These are phyloP conservation scores for Parascotia fuliginaria DNA, from an alignment of 2,888 invertebrate species.

Conservation along the genomic window DNA sequence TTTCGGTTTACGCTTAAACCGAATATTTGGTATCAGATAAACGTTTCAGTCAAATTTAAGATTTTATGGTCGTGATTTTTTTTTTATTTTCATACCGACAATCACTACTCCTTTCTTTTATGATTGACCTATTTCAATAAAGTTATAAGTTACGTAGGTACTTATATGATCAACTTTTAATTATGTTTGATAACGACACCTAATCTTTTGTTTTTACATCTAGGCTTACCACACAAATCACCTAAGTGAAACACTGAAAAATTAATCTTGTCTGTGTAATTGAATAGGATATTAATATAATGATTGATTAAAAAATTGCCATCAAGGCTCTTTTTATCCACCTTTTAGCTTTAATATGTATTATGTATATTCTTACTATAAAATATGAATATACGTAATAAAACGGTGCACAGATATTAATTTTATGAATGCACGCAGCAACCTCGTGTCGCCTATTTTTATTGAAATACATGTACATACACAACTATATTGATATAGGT, in stretches of 20 bases:
- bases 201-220: background rate
- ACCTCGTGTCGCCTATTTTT: conserved; percentile 39
- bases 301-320: too few relatives aligned
- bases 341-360: too few relatives aligned
- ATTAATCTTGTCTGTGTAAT: too few relatives aligned
- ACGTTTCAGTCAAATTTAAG: background rate
- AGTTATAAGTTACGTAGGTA: background rate
- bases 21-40: background rate
- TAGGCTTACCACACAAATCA: too few relatives aligned
- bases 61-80: background rate
- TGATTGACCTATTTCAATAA: conserved; percentile 19
- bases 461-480: conserved; percentile 30
- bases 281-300: too few relatives aligned
- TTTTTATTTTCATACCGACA: background rate
- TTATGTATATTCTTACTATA: too few relatives aligned
- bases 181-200: too few relatives aligned
- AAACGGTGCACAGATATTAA: too few relatives aligned
- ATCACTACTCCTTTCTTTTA: background rate
- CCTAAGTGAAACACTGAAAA: too few relatives aligned
- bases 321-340: too few relatives aligned
- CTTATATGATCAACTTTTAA: too few relatives aligned
- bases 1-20: background rate
- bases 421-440: conserved; percentile 2
- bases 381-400: too few relatives aligned
- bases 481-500: conserved; percentile 42